A percentile compares a stretch with the other conserved stretches of the same genome.
These are phyloP conservation scores for Helobdella robusta DNA, from an alignment of 2,888 invertebrate genomes.

Conservation along the genomic window DNA sequence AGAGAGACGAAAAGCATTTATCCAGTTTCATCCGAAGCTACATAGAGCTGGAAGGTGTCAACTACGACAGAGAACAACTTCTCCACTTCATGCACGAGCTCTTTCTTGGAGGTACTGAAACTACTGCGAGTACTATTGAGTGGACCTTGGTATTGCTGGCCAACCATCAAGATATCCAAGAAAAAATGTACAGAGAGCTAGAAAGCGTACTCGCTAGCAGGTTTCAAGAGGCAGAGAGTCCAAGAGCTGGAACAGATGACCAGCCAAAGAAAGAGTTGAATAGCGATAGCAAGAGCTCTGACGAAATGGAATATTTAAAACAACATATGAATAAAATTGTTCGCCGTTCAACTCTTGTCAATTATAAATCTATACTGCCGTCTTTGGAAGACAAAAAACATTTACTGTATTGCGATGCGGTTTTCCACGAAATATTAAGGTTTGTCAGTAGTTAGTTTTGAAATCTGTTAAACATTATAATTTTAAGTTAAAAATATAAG, in stretches of 20 bases:
- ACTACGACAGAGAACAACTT: conserved; percentile 11
- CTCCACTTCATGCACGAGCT: conserved; percentile 21
- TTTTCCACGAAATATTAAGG: conserved; percentile 17
- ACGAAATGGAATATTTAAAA: too few relatives aligned
- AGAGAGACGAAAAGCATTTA: too few relatives aligned
- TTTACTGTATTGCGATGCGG: conserved; percentile 19
- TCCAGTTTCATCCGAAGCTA: conserved; percentile 17
- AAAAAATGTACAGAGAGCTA: conserved; percentile 24
- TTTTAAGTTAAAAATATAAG: too few relatives aligned
- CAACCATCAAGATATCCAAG: conserved; percentile 25
- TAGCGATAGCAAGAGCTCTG: too few relatives aligned
- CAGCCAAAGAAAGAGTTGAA: too few relatives aligned
- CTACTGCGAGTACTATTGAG: conserved; percentile 24
- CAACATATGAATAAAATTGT: too few relatives aligned
- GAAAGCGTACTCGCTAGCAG: conserved; percentile 7
- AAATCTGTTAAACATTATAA: too few relatives aligned
- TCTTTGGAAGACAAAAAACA: conserved; percentile 15
- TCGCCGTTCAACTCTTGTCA: too few relatives aligned
- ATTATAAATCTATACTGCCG: conserved; percentile 5
- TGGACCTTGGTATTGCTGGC: conserved; percentile 27
- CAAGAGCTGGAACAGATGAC: too few relatives aligned
- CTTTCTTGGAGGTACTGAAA: conserved; percentile 28
- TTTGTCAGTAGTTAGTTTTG: too few relatives aligned
- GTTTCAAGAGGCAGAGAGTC: too few relatives aligned
- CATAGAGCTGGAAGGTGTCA: neutral